Percentiles rank a stretch among this genome's conserved stretches.
These are phyloP conservation scores for Leptoteleia sp. DNA, from an alignment of 1,140 invertebrate genomes.

Conservation along the genomic window DNA sequence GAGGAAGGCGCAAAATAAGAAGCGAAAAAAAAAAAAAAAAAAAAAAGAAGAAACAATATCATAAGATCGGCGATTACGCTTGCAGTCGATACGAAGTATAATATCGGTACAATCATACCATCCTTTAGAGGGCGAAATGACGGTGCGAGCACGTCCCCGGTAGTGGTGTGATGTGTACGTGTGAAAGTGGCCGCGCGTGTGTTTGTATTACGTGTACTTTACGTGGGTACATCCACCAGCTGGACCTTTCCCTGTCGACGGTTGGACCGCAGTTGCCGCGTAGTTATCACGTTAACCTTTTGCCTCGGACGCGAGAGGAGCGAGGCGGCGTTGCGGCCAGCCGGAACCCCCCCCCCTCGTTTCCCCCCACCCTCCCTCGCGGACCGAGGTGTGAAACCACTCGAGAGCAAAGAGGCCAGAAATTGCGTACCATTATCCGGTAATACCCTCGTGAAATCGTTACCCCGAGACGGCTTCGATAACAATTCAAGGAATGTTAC, in stretches of 20 bases:
- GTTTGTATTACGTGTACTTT: slow-evolving; percentile 58
- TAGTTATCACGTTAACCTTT: slow-evolving; percentile 81
- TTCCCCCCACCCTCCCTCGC: too few species aligned
- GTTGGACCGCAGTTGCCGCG: slow-evolving; percentile 74
- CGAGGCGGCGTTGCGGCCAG: slow-evolving; percentile 27
- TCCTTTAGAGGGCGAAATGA: slow-evolving; percentile 57
- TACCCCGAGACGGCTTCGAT: slow-evolving; percentile 68
- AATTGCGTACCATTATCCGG: slow-evolving; percentile 81
- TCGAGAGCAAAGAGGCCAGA: slow-evolving; percentile 80
- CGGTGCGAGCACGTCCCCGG: slow-evolving; percentile 46
- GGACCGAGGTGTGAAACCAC: slow-evolving; percentile 79
- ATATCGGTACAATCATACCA: slow-evolving; percentile 58
- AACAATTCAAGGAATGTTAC: slow-evolving; percentile 75
- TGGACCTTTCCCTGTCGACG: slow-evolving; percentile 44
- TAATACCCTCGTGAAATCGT: slow-evolving; percentile 74
- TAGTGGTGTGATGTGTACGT: slow-evolving; percentile 57
- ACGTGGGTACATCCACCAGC: slow-evolving; percentile 21
- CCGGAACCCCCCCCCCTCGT: too few species aligned
- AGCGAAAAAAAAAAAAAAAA: too few species aligned
- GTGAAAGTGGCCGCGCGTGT: slow-evolving; percentile 50
- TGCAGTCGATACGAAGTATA: slow-evolving; percentile 50
- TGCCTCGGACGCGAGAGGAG: slow-evolving; percentile 73
- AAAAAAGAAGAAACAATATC: slow-evolving; percentile 52
- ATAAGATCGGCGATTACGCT: slow-evolving; percentile 51
- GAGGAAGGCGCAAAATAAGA: too few species aligned